These are phyloP conservation scores for Crocodylus rhombifer DNA, from an alignment of 2,797 vertebrate species.

Conservation along the genomic window DNA sequence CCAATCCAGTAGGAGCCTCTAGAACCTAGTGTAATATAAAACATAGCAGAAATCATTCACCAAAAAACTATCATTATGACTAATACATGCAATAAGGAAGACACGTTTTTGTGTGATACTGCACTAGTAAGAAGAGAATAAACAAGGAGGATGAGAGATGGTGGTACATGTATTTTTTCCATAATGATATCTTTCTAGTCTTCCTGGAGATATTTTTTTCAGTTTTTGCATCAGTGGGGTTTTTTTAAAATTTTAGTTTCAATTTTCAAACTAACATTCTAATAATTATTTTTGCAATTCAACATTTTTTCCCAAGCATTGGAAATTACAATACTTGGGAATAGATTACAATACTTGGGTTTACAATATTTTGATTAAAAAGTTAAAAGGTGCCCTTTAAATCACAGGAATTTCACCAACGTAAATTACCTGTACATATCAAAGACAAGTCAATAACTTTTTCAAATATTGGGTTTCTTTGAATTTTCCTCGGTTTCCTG, in stretches of 20 bases:
- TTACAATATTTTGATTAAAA: background rate
- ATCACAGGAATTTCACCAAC: background rate
- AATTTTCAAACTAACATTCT: background rate
- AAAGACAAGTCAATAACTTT: conserved; percentile 14
- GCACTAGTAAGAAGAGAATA: background rate
- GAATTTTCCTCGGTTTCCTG: background rate
- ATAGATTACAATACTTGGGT: background rate
- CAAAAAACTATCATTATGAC: background rate
- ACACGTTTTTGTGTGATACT: background rate
- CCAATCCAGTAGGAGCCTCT: background rate
- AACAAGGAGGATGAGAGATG: fast-evolving
- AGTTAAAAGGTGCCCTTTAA: background rate
- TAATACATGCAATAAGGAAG: background rate
- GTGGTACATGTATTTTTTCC: fast-evolving
- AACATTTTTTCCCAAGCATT: background rate
- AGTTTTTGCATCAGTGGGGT: background rate
- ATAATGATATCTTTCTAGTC: background rate
- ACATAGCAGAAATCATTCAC: background rate
- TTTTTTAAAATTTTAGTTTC: background rate
- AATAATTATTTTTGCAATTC: background rate
- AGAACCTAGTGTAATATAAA: background rate
- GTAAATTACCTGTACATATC: background rate
- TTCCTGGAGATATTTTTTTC: background rate
- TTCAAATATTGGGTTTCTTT: conserved; percentile 22
- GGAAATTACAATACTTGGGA: background rate